Evolutionary conservation across 2,113 vertebrate species (phyloP), one percentile per base, ranked within the genome.

Genomic region (Elephantulus edwardii): DNA sequence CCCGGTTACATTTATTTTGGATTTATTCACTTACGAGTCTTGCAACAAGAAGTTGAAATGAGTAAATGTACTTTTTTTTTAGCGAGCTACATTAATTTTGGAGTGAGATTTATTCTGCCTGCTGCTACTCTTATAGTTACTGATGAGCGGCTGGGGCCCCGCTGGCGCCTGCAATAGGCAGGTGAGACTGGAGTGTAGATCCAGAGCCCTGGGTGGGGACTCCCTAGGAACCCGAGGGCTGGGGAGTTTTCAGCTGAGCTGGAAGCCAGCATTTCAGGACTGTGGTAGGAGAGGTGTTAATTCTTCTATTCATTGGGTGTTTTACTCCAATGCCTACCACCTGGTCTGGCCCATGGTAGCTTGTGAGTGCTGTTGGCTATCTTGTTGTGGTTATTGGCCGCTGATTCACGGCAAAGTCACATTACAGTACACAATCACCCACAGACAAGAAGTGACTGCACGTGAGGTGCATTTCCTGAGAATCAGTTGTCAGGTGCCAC

Each of bases 11-110:
- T 95, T 96, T 96, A 95, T 93, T 95, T 58, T 26, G 88, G 84
- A 93, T 97, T 97, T 93, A 94, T 96, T 95, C 95, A 91, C 95
- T 97, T 95, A 93, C 35, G 86, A 76, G 89, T 91, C 91, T 94
- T 83, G 95, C 95, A 93, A 95, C 95, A 93, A 91, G 93, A 86
- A 91, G 92, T 70, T 92, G 89, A 94, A 94, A 91, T 85, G 92
- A 72, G 7, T 87, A 94, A 97, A 96, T 71, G 87, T 68, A n/a
- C 93, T 92, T 94, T 94, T 91, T 92, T 83, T 38, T 16, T 89
- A 70, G n/a, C 20, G 54, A 96, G 74, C 82, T 83, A 77, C 94
- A 96, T 96, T 96, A 94, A 96, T 97, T 96, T 96, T 46, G 46
- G 92, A 72, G 93, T 17, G 70, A 96, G 95, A 97, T 96, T 96